Conservation (phyloP, 2,888 invertebrate genomes). For the Meandrusa payeni region DNA sequence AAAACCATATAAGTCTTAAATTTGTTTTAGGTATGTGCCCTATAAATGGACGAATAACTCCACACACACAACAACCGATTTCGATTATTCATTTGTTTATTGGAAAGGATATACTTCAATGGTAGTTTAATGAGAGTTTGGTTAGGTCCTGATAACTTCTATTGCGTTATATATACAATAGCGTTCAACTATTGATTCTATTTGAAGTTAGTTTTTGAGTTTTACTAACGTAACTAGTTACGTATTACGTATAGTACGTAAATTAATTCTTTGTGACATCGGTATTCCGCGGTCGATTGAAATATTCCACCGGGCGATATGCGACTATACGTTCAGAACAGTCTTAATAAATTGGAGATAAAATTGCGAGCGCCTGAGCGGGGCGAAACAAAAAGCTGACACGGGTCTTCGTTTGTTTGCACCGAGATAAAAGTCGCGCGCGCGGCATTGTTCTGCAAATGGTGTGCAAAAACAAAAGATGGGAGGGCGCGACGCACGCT, state of each 20-base stretch:
- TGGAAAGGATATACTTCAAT: no score
- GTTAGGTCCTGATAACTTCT: no score
- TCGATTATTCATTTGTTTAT: no score
- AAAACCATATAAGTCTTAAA: no score
- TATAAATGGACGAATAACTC: no score
- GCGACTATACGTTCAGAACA: conserved; percentile 45
- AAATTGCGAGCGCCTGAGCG: conserved; percentile 38
- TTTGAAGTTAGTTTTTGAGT: no score
- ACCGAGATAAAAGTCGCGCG: conserved; percentile 62
- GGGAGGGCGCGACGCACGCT: conserved; percentile 36
- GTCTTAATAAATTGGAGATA: conserved; percentile 54
- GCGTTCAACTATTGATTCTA: no score
- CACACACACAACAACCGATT: no score
- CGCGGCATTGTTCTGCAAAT: conserved; percentile 71
- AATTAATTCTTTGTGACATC: conserved; percentile 34
- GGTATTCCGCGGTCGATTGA: conserved; percentile 40
- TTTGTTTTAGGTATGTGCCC: no score
- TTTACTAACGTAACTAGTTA: no score
- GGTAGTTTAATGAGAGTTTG: no score
- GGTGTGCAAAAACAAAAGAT: conserved; percentile 66
- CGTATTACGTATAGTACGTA: conserved; percentile 2
- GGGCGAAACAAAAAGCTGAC: conserved; percentile 53
- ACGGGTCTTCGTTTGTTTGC: conserved; percentile 54
- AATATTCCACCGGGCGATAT: conserved; percentile 44
- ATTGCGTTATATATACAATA: no score